These are phyloP conservation scores for Gasterosteus nipponicus DNA, from an alignment of 2,113 vertebrate genomes.

Conservation along the genomic window DNA sequence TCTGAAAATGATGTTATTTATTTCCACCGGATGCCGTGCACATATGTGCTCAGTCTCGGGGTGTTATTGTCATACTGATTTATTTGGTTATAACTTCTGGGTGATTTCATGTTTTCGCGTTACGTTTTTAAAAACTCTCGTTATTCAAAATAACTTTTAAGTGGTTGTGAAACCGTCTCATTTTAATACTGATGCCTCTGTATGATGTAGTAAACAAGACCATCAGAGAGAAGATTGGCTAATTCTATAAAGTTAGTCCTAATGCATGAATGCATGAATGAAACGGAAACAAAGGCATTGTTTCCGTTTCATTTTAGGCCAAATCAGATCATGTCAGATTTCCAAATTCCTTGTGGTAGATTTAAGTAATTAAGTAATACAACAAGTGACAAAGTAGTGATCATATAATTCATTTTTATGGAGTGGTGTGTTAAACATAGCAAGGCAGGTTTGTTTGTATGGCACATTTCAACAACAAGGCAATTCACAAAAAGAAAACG, in stretches of 20 bases:
- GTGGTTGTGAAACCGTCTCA: background rate
- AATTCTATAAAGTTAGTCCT: background rate
- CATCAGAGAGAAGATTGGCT: background rate
- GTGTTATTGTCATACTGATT: conserved; percentile 19
- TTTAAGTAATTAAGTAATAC: no score
- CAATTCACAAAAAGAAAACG: no score
- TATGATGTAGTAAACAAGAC: background rate
- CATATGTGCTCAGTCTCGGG: conserved; percentile 5
- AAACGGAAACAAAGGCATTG: no score
- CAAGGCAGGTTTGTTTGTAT: no score
- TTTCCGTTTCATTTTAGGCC: background rate
- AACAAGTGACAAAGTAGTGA: no score
- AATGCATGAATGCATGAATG: no score
- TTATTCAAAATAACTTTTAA: background rate
- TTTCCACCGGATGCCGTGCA: conserved; percentile 15
- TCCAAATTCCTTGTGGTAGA: no score
- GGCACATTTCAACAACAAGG: no score
- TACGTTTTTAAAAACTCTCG: background rate
- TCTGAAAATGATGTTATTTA: conserved; percentile 9
- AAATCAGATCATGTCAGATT: background rate
- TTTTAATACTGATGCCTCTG: background rate
- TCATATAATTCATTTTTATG: no score
- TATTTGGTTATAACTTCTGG: conserved; percentile 22
- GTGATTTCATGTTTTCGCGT: conserved; percentile 35
- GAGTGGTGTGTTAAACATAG: no score